Evolutionary conservation across 2,113 vertebrate species (phyloP).

Genomic region (Scopus umbretta): DNA sequence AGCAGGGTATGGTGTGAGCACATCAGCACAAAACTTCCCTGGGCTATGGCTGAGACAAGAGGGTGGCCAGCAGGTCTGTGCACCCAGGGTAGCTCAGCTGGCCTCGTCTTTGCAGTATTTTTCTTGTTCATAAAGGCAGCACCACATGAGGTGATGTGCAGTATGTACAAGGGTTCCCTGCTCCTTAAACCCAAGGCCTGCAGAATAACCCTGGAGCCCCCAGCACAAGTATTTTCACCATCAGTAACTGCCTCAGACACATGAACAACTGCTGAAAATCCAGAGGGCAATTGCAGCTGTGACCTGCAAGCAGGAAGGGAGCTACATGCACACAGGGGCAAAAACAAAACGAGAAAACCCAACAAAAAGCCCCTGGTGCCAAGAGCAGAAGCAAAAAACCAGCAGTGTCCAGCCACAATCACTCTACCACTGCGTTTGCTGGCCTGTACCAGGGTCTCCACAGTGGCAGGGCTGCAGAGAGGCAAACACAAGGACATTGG

Average conservation of each 20-base stretch:
- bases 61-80: neutral
- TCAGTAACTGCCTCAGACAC: neutral
- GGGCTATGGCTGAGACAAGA: neutral
- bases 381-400: neutral
- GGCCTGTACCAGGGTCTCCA: neutral
- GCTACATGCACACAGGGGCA: neutral
- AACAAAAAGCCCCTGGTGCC: too few relatives aligned
- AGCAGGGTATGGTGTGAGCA: neutral
- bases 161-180: neutral
- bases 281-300: too few relatives aligned
- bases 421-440: neutral
- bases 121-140: neutral
- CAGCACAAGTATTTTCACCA: neutral
- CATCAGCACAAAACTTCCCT: neutral
- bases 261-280: neutral
- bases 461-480: neutral
- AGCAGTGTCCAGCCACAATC: neutral
- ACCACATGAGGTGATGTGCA: neutral
- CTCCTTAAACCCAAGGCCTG: neutral
- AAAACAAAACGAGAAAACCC: too few relatives aligned
- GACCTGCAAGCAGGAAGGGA: neutral
- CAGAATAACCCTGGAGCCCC: neutral
- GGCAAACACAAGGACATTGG: neutral
- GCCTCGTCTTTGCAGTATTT: neutral
- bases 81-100: neutral